Evolutionary conservation across 2,113 vertebrate genomes (phyloP).

Genomic region (Dromaius novaehollandiae): DNA sequence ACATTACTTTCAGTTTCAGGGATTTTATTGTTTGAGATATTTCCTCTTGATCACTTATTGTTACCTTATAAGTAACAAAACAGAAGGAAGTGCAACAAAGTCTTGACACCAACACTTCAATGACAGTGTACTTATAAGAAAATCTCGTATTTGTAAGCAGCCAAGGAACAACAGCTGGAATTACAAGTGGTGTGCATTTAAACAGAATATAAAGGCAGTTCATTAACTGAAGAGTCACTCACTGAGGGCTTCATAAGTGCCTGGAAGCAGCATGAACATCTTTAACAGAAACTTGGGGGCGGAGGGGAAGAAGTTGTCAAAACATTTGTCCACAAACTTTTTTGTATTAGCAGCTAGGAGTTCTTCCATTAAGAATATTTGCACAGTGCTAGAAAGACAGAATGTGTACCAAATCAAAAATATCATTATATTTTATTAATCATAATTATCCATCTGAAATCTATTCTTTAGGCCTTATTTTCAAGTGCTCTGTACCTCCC

Average conservation of each 20-base stretch:
- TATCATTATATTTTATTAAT: neutral
- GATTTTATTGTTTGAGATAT: neutral
- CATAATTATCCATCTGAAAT: neutral
- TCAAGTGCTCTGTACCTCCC: neutral
- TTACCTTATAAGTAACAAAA: neutral
- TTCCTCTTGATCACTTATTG: neutral
- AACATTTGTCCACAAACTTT: neutral
- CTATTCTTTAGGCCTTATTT: neutral
- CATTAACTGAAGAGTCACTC: neutral
- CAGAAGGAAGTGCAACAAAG: neutral
- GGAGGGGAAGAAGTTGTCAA: neutral
- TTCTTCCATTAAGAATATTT: neutral
- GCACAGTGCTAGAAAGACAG: neutral
- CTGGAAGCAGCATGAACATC: neutral
- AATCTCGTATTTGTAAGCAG: neutral
- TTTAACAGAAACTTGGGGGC: neutral
- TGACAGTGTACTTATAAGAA: neutral
- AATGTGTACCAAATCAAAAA: neutral
- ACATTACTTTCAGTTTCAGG: neutral
- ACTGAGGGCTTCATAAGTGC: neutral
- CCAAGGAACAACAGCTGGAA: neutral
- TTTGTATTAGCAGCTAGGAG: neutral
- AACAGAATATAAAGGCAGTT: neutral
- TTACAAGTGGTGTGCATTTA: neutral
- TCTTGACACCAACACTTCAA: neutral